Evolutionary conservation across 2,113 vertebrate genomes (phyloP).

Genomic region (Chauna torquata): DNA sequence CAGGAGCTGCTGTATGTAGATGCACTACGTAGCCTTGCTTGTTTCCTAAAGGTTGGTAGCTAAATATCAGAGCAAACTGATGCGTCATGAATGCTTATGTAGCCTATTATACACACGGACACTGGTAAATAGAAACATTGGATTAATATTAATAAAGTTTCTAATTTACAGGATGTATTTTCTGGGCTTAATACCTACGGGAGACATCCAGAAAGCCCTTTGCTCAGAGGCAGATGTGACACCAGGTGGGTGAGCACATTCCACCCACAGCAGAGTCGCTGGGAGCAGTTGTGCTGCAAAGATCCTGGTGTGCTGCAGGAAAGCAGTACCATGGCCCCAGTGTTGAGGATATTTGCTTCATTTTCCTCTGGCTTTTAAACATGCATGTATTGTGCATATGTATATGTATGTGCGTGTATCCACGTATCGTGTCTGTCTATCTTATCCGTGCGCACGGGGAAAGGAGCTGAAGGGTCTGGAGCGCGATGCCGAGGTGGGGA

Average conservation of each 20-base stretch:
- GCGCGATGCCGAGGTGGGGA: background rate
- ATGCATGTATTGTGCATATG: too few relatives aligned
- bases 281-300: background rate
- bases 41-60: background rate
- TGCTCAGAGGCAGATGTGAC: background rate
- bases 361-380: background rate
- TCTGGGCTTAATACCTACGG: background rate
- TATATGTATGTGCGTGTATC: background rate
- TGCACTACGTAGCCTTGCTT: background rate
- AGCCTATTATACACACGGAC: background rate
- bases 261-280: background rate
- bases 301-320: background rate
- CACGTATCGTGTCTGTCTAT: accelerated
- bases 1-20: background rate
- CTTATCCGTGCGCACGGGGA: background rate
- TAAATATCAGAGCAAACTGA: background rate
- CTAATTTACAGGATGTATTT: background rate
- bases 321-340: background rate
- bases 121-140: background rate
- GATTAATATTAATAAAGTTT: background rate
- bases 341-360: background rate
- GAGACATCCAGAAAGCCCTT: background rate
- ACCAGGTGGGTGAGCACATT: background rate
- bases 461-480: background rate
- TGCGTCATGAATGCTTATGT: background rate